Conservation (phyloP, 2,113 vertebrate species). For the Aix galericulata region DNA sequence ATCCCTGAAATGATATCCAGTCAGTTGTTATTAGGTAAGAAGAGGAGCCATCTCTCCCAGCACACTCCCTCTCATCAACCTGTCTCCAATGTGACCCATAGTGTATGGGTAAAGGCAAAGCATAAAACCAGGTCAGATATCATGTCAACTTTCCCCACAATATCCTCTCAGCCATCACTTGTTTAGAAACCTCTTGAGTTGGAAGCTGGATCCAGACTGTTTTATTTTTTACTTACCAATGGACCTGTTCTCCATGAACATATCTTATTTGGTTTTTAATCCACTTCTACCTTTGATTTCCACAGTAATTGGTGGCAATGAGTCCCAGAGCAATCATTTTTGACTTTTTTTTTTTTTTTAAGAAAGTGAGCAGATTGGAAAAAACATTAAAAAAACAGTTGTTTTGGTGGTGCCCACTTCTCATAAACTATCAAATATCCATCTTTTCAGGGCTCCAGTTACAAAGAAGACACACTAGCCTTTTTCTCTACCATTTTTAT, state of each 20-base stretch:
- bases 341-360: background rate
- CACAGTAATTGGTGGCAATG: background rate
- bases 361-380: background rate
- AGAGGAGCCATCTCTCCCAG: background rate
- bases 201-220: background rate
- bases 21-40: background rate
- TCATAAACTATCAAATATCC: background rate
- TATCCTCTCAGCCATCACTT: background rate
- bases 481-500: background rate
- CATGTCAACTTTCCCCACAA: background rate
- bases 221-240: background rate
- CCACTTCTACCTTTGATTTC: background rate
- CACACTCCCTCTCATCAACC: background rate
- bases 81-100: background rate
- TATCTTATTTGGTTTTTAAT: background rate
- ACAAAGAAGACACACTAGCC: background rate
- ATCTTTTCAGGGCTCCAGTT: background rate
- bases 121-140: background rate
- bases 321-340: background rate
- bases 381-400: background rate
- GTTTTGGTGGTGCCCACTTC: background rate
- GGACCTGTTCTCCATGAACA: background rate
- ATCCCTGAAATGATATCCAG: background rate
- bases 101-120: background rate
- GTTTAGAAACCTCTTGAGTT: background rate